Evolutionary conservation across 2,113 vertebrate genomes (phyloP), one percentile per base, ranked within the genome.

Genomic region (Aspidoscelis tigris): DNA sequence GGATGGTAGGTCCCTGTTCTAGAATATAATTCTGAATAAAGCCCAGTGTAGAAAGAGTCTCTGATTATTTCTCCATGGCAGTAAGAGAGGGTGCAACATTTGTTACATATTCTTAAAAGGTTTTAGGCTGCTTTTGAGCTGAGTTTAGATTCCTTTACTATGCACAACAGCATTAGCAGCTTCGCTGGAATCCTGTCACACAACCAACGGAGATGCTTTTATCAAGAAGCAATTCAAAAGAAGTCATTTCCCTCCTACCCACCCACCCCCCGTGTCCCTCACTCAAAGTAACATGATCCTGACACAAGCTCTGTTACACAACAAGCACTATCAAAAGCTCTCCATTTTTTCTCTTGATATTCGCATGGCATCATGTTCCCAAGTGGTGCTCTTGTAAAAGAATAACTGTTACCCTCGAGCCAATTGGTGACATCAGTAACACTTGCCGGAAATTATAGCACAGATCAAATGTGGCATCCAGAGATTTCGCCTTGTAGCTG

Each of bases 361-460:
- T 88, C 78, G 44, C 74, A 71, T n/a, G 73, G 73, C 85, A 87
- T 77, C 86, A 78, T 80, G 79, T 88, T 91, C 44, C 89, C 87
- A 83, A 61, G 83, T 93, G 79, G 61, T 82, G 58, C 86, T 81
- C 80, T 93, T 90, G 90, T 90, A 83, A 91, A 90, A 92, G 88
- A 93, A 91, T 78, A 91, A 86, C 86, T 33, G 24, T 77, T 91
- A 85, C 76, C 78, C 77, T 55, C 83, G 80, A 90, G 90, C 93
- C 93, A 93, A 92, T 41, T 85, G 83, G 87, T 91, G 91, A 94
- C 89, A 92, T 90, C 87, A 92, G 84, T 7, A 7, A 70, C 89
- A 92, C 82, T 86, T 88, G 88, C 85, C 90, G 93, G 89, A 92
- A 92, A 89, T 90, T 88, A 90, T 85, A 91, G 86, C 81, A 81